These are phyloP conservation scores for Linurgus olivaceus DNA, from an alignment of 2,797 vertebrate genomes.

Conservation along the genomic window DNA sequence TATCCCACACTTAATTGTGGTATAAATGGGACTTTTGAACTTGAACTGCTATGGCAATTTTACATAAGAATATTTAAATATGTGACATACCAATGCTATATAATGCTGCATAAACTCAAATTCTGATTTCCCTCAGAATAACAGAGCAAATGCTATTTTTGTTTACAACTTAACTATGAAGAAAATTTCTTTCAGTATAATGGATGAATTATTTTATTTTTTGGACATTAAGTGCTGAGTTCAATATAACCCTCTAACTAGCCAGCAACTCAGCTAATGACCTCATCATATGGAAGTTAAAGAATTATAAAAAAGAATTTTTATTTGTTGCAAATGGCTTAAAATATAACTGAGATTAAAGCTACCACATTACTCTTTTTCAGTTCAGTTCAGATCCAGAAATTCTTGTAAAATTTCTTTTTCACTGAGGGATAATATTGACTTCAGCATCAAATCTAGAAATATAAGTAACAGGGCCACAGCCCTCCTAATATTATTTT, in stretches of 20 bases:
- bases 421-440: conserved; percentile 36
- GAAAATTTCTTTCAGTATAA: conserved; percentile 49
- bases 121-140: conserved; percentile 33
- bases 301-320: neutral
- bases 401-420: conserved; percentile 8
- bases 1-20: conserved; percentile 58
- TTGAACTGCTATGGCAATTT: conserved; percentile 74
- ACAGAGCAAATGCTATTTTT: conserved; percentile 43
- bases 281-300: neutral
- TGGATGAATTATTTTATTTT: conserved; percentile 23
- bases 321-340: conserved; percentile 40
- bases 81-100: conserved; percentile 48
- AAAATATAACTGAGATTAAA: conserved; percentile 40
- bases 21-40: conserved; percentile 70
- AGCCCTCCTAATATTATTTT: conserved; percentile 22
- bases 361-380: conserved; percentile 39
- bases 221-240: conserved; percentile 51
- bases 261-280: conserved; percentile 17
- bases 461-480: conserved; percentile 41
- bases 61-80: conserved; percentile 68
- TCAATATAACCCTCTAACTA: conserved; percentile 41
- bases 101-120: conserved; percentile 39
- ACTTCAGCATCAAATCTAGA: conserved; percentile 57
- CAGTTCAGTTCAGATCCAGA: conserved; percentile 23
- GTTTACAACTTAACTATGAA: conserved; percentile 33